A percentile compares a stretch with the other conserved stretches of the same genome.
These are phyloP conservation scores for Troides aeacus DNA, from an alignment of 2,888 invertebrate species.

Conservation along the genomic window DNA sequence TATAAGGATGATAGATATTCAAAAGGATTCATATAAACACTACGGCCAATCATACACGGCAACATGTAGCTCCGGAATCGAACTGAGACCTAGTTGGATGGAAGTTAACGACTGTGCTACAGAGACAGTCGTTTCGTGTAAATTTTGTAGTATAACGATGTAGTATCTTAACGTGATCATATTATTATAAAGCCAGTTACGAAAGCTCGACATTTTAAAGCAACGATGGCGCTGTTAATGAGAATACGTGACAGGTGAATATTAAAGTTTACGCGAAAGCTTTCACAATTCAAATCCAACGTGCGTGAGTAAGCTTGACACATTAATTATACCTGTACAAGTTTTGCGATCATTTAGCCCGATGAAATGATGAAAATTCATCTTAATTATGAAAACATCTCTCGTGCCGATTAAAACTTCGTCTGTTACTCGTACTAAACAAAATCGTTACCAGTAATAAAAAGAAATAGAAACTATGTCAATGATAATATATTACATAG, in stretches of 20 bases:
- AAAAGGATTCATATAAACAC: too few species aligned
- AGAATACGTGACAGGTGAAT: constrained; percentile 24
- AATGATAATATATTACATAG: too few species aligned
- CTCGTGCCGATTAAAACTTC: too few species aligned
- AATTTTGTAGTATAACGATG: too few species aligned
- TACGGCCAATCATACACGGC: too few species aligned
- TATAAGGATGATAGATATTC: too few species aligned
- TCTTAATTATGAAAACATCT: not conserved
- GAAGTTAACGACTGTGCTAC: not conserved
- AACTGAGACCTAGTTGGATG: not conserved
- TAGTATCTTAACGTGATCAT: constrained; percentile 3
- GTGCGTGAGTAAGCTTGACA: constrained; percentile 1
- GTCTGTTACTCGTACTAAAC: too few species aligned
- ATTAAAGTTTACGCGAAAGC: constrained; percentile 19
- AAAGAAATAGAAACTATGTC: too few species aligned
- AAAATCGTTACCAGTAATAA: too few species aligned
- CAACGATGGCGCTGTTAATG: constrained; percentile 15
- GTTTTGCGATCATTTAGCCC: not conserved
- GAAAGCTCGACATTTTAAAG: constrained; percentile 10
- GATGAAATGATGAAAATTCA: not conserved
- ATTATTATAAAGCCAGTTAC: constrained; percentile 9
- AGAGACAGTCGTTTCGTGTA: too few species aligned
- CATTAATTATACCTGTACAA: not conserved
- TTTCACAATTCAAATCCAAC: constrained; percentile 15
- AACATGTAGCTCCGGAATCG: not conserved